Evolutionary conservation across 2,797 vertebrate genomes (phyloP).

Genomic region (Ctenopoma kingsleyae): DNA sequence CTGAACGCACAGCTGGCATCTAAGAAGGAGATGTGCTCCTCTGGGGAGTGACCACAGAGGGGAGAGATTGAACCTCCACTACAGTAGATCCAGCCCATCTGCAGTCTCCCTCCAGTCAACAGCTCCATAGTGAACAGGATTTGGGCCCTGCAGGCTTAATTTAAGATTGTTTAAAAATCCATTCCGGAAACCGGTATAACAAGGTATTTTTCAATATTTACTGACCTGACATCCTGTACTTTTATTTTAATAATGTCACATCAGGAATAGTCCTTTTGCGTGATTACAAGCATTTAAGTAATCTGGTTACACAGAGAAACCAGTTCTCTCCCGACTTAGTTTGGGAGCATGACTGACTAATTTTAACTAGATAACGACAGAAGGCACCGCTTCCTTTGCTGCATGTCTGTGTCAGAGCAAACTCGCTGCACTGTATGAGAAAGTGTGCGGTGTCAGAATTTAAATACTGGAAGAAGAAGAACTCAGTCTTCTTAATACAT

Average conservation of each 20-base stretch:
- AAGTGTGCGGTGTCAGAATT: not conserved
- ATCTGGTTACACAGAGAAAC: not conserved
- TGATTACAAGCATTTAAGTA: not conserved
- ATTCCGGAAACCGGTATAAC: too few species aligned
- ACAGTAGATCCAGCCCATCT: conserved; percentile 5
- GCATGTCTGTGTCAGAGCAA: not conserved
- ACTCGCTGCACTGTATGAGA: not conserved
- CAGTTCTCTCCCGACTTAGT: not conserved
- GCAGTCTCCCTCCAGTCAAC: conserved; percentile 7
- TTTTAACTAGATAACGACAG: too few species aligned
- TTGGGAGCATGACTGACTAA: not conserved
- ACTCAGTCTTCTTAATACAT: not conserved
- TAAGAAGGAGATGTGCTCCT: conserved; percentile 29
- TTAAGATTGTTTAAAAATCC: too few species aligned
- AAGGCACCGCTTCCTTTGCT: not conserved
- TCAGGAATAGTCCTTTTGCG: not conserved
- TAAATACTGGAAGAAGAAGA: not conserved
- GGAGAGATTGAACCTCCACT: conserved; percentile 9
- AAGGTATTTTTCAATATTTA: not conserved
- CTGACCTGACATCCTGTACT: not conserved
- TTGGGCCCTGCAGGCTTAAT: too few species aligned
- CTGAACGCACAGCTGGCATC: conserved; percentile 55
- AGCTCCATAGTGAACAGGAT: not conserved
- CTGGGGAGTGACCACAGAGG: conserved; percentile 33
- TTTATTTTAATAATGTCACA: not conserved